Evolutionary conservation across 2,888 invertebrate genomes (phyloP).

Genomic region (Seira musarum): DNA sequence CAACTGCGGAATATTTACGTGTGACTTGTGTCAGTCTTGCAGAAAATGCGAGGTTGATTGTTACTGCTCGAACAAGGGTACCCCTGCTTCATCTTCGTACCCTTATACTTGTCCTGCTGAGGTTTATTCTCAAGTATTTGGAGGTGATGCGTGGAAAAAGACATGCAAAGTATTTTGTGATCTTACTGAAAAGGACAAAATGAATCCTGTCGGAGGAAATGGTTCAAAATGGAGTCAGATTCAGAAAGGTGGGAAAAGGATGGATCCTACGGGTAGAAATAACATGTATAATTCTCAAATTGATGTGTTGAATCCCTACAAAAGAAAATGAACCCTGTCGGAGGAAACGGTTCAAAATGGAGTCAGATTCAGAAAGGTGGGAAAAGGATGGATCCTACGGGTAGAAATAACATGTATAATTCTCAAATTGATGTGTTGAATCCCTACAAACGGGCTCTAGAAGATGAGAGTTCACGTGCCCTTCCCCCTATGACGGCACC

Average conservation of each 20-base stretch:
- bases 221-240: conserved; percentile 20
- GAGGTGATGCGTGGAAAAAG: conserved; percentile 44
- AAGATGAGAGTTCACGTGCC: neutral
- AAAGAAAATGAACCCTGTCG: too few species aligned
- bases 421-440: conserved; percentile 47
- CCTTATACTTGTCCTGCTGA: conserved; percentile 20
- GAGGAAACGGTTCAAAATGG: neutral
- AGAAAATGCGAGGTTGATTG: conserved; percentile 62
- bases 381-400: too few species aligned
- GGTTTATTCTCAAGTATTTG: conserved; percentile 38
- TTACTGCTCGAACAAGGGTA: conserved; percentile 41
- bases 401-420: conserved; percentile 27
- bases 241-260: too few species aligned
- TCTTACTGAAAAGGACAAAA: conserved; percentile 47
- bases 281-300: conserved; percentile 43
- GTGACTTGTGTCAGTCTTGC: conserved; percentile 59
- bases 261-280: too few species aligned
- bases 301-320: conserved; percentile 47
- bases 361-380: neutral
- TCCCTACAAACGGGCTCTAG: conserved; percentile 25
- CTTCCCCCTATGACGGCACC: neutral
- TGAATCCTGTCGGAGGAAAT: conserved; percentile 45
- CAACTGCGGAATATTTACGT: conserved; percentile 59
- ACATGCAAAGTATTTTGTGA: conserved; percentile 31
- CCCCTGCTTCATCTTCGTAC: neutral